Evolutionary conservation across 2,113 vertebrate genomes (phyloP), one percentile per base, ranked within the genome.

Genomic region (Melanocharis versteri): DNA sequence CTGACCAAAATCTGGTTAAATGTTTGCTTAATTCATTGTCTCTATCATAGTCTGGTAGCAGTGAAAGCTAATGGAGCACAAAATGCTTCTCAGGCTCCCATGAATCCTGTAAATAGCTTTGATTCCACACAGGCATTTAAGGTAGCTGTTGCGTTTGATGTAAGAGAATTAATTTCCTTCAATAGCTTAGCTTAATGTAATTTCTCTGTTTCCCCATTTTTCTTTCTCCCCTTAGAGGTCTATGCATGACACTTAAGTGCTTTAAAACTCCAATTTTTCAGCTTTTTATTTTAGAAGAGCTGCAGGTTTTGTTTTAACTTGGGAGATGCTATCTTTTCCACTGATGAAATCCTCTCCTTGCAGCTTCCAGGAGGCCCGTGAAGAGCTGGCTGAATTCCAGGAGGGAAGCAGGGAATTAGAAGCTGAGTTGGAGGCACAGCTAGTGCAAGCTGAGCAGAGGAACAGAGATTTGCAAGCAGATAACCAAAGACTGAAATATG

Each of bases 311-410:
- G 48, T 30, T 90, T 37, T 30, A 79, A 14, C 33, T 44, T 66
- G 88, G 31, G 62, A 87, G 57, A 19, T 75, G 60, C 35, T 93
- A 68, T 19, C 8, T 82, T 92, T 77, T n/a, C 58, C 65, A 9
- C 60, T 93, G 83, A 50, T 80, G 14, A 37, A 88, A 75, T 70
- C 20, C 47, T 95, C 21, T 83, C 81, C 30, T 95, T 93, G 60
- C 73, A 99, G 99, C 97, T 99, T 98, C 97, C 98, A 98, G 87
- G 99, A 99, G 76, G 99, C 99, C 84, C 99, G 98, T 77, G 99
- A 99, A 93, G 99, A 99, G 96, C 98, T 99, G 97, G 98, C 98
- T 95, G 99, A 99, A 93, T 99, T 99, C 97, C 99, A 99, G 97
- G 99, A 99, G 94, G 99, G 99, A 70, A 99, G 99, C 97, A 98